These are phyloP conservation scores for Chionis minor DNA, from an alignment of 2,113 vertebrate species.

Conservation along the genomic window DNA sequence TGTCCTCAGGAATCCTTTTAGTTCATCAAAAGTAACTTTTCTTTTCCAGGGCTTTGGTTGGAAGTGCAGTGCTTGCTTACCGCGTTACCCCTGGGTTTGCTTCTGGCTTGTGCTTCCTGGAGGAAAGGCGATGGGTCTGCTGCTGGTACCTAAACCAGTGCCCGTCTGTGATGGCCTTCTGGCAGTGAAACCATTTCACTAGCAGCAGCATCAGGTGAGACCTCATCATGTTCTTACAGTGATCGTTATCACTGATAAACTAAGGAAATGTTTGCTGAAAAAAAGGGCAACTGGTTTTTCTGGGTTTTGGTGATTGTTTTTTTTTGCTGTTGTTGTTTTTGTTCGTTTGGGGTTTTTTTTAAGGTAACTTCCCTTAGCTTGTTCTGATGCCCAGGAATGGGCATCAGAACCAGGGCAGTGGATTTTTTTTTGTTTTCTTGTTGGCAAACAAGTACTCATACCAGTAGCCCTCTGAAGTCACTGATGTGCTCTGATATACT, in stretches of 20 bases:
- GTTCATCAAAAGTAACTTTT: slow-evolving; percentile 44
- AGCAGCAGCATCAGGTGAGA: neutral
- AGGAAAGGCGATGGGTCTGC: neutral
- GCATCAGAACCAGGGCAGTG: neutral
- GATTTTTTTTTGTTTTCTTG: neutral
- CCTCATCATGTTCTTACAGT: neutral
- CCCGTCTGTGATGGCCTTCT: neutral
- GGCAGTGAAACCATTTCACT: neutral
- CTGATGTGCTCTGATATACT: neutral
- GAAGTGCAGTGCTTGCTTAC: neutral
- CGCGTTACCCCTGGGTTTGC: neutral
- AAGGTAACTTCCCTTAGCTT: neutral
- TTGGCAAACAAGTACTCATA: neutral
- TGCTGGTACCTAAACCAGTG: neutral
- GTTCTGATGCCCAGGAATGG: neutral
- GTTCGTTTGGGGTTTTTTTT: neutral
- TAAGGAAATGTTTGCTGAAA: neutral
- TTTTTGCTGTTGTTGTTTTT: no score
- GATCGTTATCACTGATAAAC: neutral
- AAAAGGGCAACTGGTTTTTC: neutral
- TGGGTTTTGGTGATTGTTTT: no score
- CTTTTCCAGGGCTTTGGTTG: neutral
- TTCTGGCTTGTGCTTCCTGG: neutral
- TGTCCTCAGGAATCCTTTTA: slow-evolving; percentile 54
- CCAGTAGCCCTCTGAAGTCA: neutral